These are phyloP conservation scores for Penaeus chinensis DNA, from an alignment of 1,140 invertebrate species.

Conservation along the genomic window DNA sequence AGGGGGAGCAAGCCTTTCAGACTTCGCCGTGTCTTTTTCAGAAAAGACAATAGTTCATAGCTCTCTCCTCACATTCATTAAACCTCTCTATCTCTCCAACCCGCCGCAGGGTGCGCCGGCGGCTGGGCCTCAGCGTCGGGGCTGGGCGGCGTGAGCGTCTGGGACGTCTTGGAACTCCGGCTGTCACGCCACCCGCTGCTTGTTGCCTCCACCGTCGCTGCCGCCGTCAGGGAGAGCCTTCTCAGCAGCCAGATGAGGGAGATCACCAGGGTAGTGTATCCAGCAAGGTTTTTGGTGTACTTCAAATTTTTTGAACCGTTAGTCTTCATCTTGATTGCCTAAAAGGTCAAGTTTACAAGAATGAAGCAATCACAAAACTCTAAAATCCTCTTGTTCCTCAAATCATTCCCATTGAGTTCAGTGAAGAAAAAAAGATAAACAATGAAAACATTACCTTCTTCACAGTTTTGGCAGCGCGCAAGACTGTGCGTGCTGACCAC, in stretches of 20 bases:
- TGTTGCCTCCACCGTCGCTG: constrained; percentile 36
- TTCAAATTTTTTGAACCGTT: not conserved
- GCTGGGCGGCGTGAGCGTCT: constrained; percentile 39
- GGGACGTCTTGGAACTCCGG: constrained; percentile 51
- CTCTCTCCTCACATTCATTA: not conserved
- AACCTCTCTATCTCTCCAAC: not conserved
- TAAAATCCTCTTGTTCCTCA: too few species aligned
- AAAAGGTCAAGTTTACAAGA: too few species aligned
- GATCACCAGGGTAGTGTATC: constrained; percentile 30
- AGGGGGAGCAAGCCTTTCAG: too few species aligned
- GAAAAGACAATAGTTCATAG: not conserved
- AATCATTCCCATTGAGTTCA: too few species aligned
- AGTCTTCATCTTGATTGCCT: not conserved
- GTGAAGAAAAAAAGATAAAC: too few species aligned
- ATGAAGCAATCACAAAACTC: too few species aligned
- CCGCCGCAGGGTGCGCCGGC: constrained; percentile 1
- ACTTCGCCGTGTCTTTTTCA: not conserved
- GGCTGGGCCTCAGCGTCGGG: constrained; percentile 30
- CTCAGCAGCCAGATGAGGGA: constrained; percentile 37
- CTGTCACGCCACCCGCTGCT: constrained; percentile 43
- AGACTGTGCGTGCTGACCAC: constrained; percentile 18
- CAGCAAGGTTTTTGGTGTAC: not conserved
- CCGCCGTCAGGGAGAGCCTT: constrained; percentile 35
- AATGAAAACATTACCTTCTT: not conserved
- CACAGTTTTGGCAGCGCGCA: constrained; percentile 46